Evolutionary conservation across 2,113 vertebrate genomes (phyloP), one percentile per base, ranked within the genome.

Genomic region (Ellobius talpinus): DNA sequence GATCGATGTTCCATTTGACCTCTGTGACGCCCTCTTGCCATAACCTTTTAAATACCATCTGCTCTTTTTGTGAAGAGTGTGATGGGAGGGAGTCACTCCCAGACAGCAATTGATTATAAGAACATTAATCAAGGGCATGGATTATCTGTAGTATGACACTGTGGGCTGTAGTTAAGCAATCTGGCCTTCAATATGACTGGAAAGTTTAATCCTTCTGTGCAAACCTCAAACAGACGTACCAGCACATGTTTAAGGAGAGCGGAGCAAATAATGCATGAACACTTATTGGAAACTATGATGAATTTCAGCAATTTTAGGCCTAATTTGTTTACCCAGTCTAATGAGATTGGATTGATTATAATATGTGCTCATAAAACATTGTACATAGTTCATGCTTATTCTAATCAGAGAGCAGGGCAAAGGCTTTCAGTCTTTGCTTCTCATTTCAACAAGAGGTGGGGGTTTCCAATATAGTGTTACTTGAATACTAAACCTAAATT

Each of bases 1-100:
- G 99, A 99, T 99, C 98, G 99, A 99, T 99, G 99, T 98, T 98
- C 98, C 98, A 95, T 97, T 98, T 99, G 99, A 99, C 99, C 99
- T 98, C 98, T 95, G 96, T 96, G 98, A 97, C 98, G 98, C 98
- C 98, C 99, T 97, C 97, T 98, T 98, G 98, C 98, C 96, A 97
- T 99, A 99, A 99, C 99, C 99, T 99, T 99, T 99, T 98, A 98
- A 99, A 99, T 99, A 99, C 99, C 99, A 99, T 99, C 99, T 99
- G 99, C 98, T 99, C 98, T 98, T 99, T 98, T 99, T 99, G 98
- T 98, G 98, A 99, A 98, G 98, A 99, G 98, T 98, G 98, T 99
- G 99, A 99, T 99, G 99, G 99, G 99, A 99, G 99, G 99, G 98
- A 98, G 98, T 98, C 98, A 99, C 98, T 99, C 98, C 98, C 98